Evolutionary conservation across 2,113 vertebrate genomes (phyloP).

Genomic region (Paracanthobrama guichenoti): DNA sequence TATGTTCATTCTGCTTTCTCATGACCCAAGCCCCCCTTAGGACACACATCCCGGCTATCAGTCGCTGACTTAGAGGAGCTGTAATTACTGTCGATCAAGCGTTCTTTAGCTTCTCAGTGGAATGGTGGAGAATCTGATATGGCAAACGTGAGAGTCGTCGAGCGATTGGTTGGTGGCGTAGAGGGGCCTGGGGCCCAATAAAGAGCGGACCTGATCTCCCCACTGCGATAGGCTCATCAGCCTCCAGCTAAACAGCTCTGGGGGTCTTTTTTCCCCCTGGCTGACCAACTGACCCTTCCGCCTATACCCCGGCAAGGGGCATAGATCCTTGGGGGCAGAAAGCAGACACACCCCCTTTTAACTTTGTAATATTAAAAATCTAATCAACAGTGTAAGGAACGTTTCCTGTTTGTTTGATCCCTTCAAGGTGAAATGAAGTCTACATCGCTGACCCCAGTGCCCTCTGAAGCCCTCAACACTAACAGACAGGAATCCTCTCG

Average conservation of each 20-base stretch:
- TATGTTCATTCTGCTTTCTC: conserved; percentile 75
- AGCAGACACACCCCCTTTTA: conserved; percentile 1
- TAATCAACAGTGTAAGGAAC: background rate
- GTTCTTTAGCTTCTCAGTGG: conserved; percentile 66
- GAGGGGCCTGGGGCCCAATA: conserved; percentile 57
- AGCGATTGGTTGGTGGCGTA: conserved; percentile 49
- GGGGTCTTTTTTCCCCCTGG: conserved; percentile 63
- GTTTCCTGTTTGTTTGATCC: background rate
- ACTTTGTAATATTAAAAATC: background rate
- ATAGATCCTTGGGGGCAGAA: background rate
- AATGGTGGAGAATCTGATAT: conserved; percentile 71
- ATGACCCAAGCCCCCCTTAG: conserved; percentile 69
- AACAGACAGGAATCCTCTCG: conserved; percentile 40
- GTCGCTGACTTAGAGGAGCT: conserved; percentile 67
- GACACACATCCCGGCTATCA: conserved; percentile 43
- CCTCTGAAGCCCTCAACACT: background rate
- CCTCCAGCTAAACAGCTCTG: conserved; percentile 61
- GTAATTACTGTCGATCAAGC: conserved; percentile 74
- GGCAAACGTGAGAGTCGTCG: conserved; percentile 67
- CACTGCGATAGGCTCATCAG: conserved; percentile 67
- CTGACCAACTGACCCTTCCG: conserved; percentile 28
- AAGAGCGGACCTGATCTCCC: conserved; percentile 67
- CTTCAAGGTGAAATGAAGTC: conserved; percentile 1
- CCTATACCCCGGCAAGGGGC: background rate
- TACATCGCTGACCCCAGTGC: background rate